Base-by-base conservation (phyloP, 2,113 vertebrate genomes). In the Ameiurus melas region DNA sequence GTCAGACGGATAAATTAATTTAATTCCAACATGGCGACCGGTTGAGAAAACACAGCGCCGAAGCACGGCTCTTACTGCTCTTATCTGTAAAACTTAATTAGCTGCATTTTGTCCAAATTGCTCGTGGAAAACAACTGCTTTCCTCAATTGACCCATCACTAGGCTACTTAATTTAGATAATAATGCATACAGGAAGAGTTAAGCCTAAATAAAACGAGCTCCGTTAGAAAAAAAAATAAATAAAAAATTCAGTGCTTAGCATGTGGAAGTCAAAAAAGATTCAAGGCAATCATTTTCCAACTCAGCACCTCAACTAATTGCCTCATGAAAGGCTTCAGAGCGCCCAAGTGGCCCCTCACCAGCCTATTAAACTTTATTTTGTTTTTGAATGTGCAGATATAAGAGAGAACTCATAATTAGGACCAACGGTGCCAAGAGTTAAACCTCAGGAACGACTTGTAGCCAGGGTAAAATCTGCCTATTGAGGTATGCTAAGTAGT, bases 351-450 rank as follows among this genome's bases (percentile, higher is more conserved):
- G 82, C 71, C 83, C 83, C 82, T 84, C 82, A 85, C 60, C 73
- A 84, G 82, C 62, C 83, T 83, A 85, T 88, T 88, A 88, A 84
- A 85, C 87, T 88, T 88, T 78, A 88, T 85, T 88, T 85, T 88
- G 87, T 88, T 88, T 84, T 88, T 75, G 71, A 79, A 85, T 53
- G 62, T 85, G 83, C 51, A 68, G 87, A 85, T 79, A 68, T 79
- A 43, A 85, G 60, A 79, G 58, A 33, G 57, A 66, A n/a, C 58
- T 79, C 75, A 43, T 68, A 51, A 70, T 88, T 88, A 85, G 60
- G 73, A 70, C 83, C 83, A 79, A 22, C 8, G 4, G 17, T 62
- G 70, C 81, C 57, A 20, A 43, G 33, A 79, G 27, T 19, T 47
- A 33, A 47, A 19, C 47, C 47, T 62, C 70, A 36, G 39, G 39